Base-by-base conservation (phyloP, 2,797 vertebrate genomes). In the Dicrostonyx torquatus region DNA sequence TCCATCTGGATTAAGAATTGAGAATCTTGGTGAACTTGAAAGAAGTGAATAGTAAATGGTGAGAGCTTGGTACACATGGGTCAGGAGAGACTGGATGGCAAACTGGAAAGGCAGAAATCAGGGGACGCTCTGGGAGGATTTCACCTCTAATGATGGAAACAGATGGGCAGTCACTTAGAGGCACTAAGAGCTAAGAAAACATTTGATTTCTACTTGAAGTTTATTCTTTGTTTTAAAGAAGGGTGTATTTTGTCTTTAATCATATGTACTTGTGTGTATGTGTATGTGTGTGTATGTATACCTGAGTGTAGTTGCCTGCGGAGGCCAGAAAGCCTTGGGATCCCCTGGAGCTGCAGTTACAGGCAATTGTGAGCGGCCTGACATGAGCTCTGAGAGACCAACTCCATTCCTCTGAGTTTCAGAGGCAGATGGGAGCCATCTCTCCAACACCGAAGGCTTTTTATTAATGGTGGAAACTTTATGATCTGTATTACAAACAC, bases 391-490 rank as follows among this genome's bases (percentile, higher is more conserved):
- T 15, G 62, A n/a, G 58, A 29, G 43, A 1, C 31, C 50, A 48
- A 34, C 17, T 34, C 31, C 6, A 34, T 66, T 5, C 22, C 82
- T 48, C 34, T 84, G 82, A 24, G 43, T 26, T 85, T 85, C n/a
- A n/a, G n/a, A 85, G 82, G 45, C n/a, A 20, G 45, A 14, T 24
- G 31, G n/a, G 62, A 68, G 45, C 17, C 82, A 48, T 66, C 43
- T 84, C 45, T 34, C 60, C 31, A 84, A n/a, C 31, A 66, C 43
- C 0, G 43, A 66, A 48, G 43, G 20, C 55, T 18, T 62, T 66
- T 84, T 66, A 64, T 64, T 48, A 64, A n/a, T 66, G 82, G 45
- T 85, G 82, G 15, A 85, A 85, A 68, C 31, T 50, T 84, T 50
- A 85, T 85, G 82, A n/a, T 68, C 31, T n/a, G 22, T 68, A n/a